phyloP scores from a whole-genome alignment of 2,797 vertebrate species.

The Enteromius thamalakanensis region DNA sequence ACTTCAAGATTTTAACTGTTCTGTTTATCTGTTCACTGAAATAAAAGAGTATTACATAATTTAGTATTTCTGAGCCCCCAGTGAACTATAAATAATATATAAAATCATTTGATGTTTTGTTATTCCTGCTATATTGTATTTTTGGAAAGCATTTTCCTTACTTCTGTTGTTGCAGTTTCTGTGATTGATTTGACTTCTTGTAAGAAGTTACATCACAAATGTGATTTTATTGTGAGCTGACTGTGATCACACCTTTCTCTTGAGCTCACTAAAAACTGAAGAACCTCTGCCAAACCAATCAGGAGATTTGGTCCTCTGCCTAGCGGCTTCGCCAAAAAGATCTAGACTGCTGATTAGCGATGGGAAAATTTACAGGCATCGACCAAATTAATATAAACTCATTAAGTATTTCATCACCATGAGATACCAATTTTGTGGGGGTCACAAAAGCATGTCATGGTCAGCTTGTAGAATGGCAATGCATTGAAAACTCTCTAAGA shows the following conservation, averaged over 20 bases:
- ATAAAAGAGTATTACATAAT: neutral
- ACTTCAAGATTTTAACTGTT: neutral
- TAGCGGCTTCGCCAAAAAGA: neutral
- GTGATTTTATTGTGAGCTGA: neutral
- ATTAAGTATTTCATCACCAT: neutral
- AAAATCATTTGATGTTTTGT: neutral
- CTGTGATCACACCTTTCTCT: slow-evolving; percentile 1
- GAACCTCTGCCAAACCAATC: slow-evolving; percentile 12
- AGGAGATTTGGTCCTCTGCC: slow-evolving; percentile 6
- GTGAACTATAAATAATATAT: neutral
- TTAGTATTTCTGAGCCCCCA: neutral
- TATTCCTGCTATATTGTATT: neutral
- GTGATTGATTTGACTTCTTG: neutral
- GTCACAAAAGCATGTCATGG: neutral
- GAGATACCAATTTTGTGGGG: neutral
- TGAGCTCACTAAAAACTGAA: neutral
- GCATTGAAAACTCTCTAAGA: neutral
- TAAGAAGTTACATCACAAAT: neutral
- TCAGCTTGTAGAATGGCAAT: neutral
- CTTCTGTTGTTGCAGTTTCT: neutral
- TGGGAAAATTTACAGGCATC: neutral
- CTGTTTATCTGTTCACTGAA: slow-evolving; percentile 1
- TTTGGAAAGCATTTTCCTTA: too few species aligned
- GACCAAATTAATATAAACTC: slow-evolving; percentile 10
- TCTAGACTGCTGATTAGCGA: neutral